Base-by-base conservation (phyloP, 2,113 vertebrate genomes). In the Bubo scandiacus region DNA sequence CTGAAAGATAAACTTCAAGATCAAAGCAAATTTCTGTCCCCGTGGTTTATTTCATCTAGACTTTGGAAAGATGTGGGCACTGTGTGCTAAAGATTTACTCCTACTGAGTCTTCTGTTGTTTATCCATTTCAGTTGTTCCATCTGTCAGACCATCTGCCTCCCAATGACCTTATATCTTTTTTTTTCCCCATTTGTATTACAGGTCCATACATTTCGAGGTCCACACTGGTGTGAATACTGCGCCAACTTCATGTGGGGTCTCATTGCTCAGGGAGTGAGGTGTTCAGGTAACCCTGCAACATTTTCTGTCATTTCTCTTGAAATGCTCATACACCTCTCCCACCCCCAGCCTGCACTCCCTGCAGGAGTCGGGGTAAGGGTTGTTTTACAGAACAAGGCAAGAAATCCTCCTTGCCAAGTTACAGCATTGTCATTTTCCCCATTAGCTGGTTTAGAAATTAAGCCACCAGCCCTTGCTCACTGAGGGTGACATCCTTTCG, bases 211-310 rank as follows among this genome's bases (percentile, higher is more conserved):
- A 0, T 99, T 99, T 95, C 98, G 99, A 97, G 99, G 99, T 91
- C 99, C 99, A 0, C 99, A 99, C 93, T 99, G 99, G 99, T 99
- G 99, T 96, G 99, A 99, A 96, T 99, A 99, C 97, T 99, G 99
- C 90, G 99, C 99, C 97, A 99, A 99, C 98, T 99, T 99, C 98
- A 99, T 99, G 99, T 99, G 99, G 99, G 99, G 99, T 62, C 99
- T 99, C 94, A 99, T 99, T 57, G 99, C 99, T 97, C 99, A 99
- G 97, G 99, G 99, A 63, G 99, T 99, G 95, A 99, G 98, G 73
- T 99, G 99, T 97, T 99, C 99, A 99, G 99, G 99, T 99, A 99
- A 59, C 55, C 30, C 62, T 57, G 9, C 30, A 49, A 5, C 22
- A 15, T 85, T 68, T 92, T 92, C 34, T 83, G 30, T 85, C 58